Evolutionary conservation across 2,888 invertebrate species (phyloP), one percentile per base, ranked within the genome.

Genomic region (Pristionchus entomophagus): DNA sequence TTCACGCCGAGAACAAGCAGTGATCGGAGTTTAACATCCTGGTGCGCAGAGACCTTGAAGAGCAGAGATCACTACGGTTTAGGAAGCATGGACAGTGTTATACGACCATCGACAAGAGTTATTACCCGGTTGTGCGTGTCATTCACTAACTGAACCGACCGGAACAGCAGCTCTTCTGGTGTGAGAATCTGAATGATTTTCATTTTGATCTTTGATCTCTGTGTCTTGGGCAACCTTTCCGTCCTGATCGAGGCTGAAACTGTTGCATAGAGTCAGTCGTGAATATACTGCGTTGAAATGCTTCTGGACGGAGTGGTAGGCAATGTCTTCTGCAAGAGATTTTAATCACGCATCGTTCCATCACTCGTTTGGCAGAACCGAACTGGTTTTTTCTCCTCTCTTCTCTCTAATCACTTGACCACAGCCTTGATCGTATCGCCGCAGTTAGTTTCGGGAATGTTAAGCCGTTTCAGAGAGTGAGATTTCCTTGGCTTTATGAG

Each of bases 251-350:
- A 99, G 95, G 89, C 95, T 95, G 95, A 97, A 99, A 35, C 99
- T 99, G 95, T 98, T 98, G 94, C 99, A 99, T 41, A 99, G 95
- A 32, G 99, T 97, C 89, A 99, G 95, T 89, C 99, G 95, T 92
- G 98, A 98, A 93, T 99, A 99, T 4, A 99, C 99, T 1, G 98
- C 98, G 94, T 97, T 97, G 94, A 98, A 99, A 94, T 99, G 98
- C 94, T 97, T 97, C 94, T 98, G 98, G 53, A 99, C 98, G 94
- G 98, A 98, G 93, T 97, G 96, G 56, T 96, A 97, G 10, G 98
- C 97, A 41, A 98, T 97, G 93, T 94, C 93, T 45, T 90, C 89
- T 87, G 84, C 87, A 90, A 91, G 8, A 6, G 22, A 26, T 26
- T 4, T 32, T 10, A 78, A 26, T 49, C 56, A 59, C 56, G n/a